Evolutionary conservation across 2,888 invertebrate genomes (phyloP).

Genomic region (Lasioglossum marginatum): DNA sequence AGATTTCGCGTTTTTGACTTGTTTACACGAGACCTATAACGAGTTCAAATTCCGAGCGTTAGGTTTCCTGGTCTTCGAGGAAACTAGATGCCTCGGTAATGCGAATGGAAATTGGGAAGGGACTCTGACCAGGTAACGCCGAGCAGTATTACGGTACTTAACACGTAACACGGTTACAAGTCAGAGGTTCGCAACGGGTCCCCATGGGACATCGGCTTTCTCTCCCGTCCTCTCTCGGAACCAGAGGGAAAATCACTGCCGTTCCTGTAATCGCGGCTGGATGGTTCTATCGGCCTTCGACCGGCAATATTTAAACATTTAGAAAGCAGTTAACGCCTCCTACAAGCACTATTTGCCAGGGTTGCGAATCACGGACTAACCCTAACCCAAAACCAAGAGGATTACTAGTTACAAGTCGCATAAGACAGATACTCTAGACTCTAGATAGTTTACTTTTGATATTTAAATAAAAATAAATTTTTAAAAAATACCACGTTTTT

Average conservation of each 20-base stretch:
- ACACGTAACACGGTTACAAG: constrained; percentile 46
- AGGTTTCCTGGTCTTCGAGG: background rate
- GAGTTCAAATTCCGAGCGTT: background rate
- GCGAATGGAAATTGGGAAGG: constrained; percentile 8
- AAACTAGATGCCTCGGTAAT: background rate
- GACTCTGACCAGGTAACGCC: background rate
- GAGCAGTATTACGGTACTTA: constrained; percentile 42
- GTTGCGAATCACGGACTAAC: too few species aligned
- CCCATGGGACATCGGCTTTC: constrained; percentile 35
- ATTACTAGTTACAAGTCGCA: too few species aligned
- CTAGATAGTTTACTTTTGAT: too few species aligned
- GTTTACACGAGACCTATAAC: background rate
- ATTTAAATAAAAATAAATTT: too few species aligned
- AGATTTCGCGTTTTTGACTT: too few species aligned
- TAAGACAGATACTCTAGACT: too few species aligned
- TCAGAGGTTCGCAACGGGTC: constrained; percentile 30
- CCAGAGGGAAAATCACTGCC: constrained; percentile 30
- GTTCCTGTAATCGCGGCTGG: constrained; percentile 14
- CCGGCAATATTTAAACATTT: constrained; percentile 46
- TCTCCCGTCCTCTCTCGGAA: constrained; percentile 15
- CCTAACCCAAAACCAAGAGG: too few species aligned
- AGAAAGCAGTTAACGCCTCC: constrained; percentile 76
- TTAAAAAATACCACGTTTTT: too few species aligned
- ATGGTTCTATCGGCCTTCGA: constrained; percentile 32
- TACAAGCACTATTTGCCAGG: constrained; percentile 34